Evolutionary conservation across 2,888 invertebrate species (phyloP).

Genomic region (Cephonodes hylas): DNA sequence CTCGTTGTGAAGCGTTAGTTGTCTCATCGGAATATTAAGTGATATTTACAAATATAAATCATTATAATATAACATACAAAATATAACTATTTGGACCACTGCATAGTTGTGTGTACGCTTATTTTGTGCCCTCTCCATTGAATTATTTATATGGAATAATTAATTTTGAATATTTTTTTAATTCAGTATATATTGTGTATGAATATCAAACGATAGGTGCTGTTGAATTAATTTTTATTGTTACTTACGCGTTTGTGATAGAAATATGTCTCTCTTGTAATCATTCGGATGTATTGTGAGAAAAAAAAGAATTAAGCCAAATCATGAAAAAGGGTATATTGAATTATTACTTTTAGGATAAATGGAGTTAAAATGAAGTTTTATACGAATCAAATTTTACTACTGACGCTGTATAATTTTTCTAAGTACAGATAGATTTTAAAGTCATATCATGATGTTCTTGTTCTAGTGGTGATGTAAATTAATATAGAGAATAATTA

Average conservation of each 20-base stretch:
- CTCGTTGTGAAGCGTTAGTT: conserved; percentile 69
- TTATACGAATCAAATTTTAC: conserved; percentile 73
- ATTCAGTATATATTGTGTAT: conserved; percentile 58
- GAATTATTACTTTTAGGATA: conserved; percentile 75
- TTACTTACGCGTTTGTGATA: conserved; percentile 72
- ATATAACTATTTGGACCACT: conserved; percentile 61
- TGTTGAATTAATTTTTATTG: conserved; percentile 74
- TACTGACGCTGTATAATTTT: conserved; percentile 68
- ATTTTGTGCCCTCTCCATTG: conserved; percentile 48
- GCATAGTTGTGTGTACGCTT: conserved; percentile 67
- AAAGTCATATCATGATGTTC: conserved; percentile 71
- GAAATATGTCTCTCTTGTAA: conserved; percentile 68
- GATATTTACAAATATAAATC: conserved; percentile 54
- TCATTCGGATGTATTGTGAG: conserved; percentile 64
- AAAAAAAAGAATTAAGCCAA: conserved; percentile 62
- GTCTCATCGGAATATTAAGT: conserved; percentile 58
- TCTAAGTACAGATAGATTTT: conserved; percentile 71
- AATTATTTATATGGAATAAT: conserved; percentile 58
- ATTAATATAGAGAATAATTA: conserved; percentile 44
- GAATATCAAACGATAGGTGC: conserved; percentile 75
- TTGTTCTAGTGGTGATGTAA: conserved; percentile 57
- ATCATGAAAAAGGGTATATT: conserved; percentile 77
- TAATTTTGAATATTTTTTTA: conserved; percentile 65
- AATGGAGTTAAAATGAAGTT: conserved; percentile 70
- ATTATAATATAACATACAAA: conserved; percentile 40